These are phyloP conservation scores for Brachionus manjavacas DNA, from an alignment of 1,140 invertebrate genomes.

Conservation along the genomic window DNA sequence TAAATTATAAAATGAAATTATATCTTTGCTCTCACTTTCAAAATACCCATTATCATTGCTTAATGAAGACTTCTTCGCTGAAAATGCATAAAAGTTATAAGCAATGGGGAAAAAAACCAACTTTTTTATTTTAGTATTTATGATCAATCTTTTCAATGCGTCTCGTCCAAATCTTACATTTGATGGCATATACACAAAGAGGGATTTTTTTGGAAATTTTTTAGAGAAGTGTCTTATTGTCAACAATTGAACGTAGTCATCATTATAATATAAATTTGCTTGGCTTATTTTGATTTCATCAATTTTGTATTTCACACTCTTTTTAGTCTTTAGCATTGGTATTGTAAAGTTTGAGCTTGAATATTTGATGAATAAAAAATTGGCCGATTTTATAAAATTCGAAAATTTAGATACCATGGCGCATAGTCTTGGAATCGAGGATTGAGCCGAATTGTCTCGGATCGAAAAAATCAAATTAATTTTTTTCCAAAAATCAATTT, in stretches of 20 bases:
- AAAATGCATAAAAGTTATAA: neutral
- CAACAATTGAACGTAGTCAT: neutral
- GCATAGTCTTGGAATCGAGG: neutral
- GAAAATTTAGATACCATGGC: neutral
- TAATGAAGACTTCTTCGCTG: neutral
- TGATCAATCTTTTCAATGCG: neutral
- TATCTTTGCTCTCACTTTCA: neutral
- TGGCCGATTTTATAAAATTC: neutral
- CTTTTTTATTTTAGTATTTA: neutral
- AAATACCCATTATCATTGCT: neutral
- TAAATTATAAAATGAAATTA: neutral
- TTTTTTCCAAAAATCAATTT: neutral
- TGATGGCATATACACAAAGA: neutral
- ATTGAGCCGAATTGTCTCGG: neutral
- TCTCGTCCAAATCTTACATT: neutral
- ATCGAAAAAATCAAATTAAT: neutral
- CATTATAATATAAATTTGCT: neutral
- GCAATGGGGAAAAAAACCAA: neutral
- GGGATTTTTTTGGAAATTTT: neutral
- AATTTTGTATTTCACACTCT: neutral
- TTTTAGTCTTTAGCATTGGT: neutral
- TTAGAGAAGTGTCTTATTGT: neutral
- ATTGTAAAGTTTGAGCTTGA: neutral
- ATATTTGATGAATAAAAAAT: neutral
- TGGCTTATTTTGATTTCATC: neutral